Evolutionary conservation across 2,888 invertebrate species (phyloP).

Genomic region (Tinea pellionella): DNA sequence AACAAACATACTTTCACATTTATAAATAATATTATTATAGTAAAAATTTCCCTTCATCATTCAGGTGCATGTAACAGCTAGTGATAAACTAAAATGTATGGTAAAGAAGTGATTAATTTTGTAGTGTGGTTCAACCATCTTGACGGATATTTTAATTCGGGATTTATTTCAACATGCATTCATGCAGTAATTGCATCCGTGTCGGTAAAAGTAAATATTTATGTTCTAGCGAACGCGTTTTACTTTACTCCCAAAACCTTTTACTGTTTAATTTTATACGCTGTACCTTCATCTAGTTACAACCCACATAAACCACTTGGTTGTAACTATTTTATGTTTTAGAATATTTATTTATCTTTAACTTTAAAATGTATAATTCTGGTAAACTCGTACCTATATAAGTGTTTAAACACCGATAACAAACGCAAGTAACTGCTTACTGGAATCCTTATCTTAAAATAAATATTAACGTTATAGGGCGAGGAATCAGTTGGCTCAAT

Average conservation of each 20-base stretch:
- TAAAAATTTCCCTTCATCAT: too few species aligned
- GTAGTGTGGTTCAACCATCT: background rate
- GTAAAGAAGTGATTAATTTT: too few species aligned
- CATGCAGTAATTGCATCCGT: constrained; percentile 7
- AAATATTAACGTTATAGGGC: constrained; percentile 50
- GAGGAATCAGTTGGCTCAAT: constrained; percentile 81
- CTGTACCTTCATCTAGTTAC: background rate
- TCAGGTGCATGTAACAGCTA: too few species aligned
- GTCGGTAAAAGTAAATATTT: constrained; percentile 40
- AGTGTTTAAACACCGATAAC: background rate
- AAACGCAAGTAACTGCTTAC: background rate
- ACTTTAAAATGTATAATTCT: too few species aligned
- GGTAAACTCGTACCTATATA: background rate
- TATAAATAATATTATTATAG: too few species aligned
- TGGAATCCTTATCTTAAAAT: background rate
- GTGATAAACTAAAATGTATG: too few species aligned
- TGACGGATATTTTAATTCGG: background rate
- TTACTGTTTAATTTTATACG: background rate
- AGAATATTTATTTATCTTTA: background rate
- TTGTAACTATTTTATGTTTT: background rate
- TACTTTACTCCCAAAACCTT: background rate
- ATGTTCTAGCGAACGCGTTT: constrained; percentile 43
- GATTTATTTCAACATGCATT: constrained; percentile 3
- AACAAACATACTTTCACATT: too few species aligned
- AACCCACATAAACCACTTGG: background rate